Conservation (phyloP, 2,113 vertebrate species). For the Anguilla rostrata region DNA sequence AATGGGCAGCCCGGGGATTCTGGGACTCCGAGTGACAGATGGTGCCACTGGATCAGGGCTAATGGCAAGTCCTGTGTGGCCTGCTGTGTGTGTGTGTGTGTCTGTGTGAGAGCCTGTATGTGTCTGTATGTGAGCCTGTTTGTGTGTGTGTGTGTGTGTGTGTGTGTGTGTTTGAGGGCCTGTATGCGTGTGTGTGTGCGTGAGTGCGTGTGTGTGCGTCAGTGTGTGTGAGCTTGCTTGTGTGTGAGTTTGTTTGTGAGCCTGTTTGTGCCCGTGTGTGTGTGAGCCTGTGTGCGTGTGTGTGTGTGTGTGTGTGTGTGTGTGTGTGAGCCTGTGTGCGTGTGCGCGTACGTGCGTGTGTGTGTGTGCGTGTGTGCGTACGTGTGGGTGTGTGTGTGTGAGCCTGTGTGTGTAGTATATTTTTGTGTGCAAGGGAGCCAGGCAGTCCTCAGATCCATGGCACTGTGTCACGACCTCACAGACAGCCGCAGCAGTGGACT, state of each 20-base stretch:
- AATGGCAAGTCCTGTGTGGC: neutral
- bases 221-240: neutral
- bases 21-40: neutral
- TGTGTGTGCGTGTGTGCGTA: neutral
- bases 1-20: neutral
- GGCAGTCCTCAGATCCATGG: neutral
- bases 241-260: neutral
- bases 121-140: neutral
- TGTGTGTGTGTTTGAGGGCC: neutral
- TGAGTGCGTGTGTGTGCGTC: neutral
- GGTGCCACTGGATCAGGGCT: conserved; percentile 6
- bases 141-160: neutral
- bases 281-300: neutral
- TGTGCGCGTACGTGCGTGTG: neutral
- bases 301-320: no score
- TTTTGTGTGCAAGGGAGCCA: neutral
- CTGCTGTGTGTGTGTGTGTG: neutral
- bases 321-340: neutral
- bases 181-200: neutral
- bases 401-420: neutral
- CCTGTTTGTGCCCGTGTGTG: neutral
- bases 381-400: neutral
- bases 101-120: neutral
- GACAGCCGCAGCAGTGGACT: neutral
- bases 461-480: neutral